Evolutionary conservation across 1,140 invertebrate genomes (phyloP).

Genomic region (Caerostris darwini): DNA sequence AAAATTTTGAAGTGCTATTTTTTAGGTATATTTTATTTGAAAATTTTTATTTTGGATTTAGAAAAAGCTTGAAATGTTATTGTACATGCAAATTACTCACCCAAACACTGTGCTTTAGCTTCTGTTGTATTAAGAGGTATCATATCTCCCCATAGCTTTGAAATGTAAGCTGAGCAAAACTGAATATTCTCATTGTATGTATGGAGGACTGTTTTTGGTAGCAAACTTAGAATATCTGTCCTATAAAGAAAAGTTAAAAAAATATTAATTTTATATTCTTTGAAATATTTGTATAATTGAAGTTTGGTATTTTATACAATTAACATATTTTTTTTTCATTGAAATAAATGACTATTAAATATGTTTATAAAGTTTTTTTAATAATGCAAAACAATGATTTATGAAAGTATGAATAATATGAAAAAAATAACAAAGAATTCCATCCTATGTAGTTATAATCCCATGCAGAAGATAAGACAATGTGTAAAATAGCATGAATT

Average conservation of each 20-base stretch:
- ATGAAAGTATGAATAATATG: no score
- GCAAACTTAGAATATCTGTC: constrained; percentile 7
- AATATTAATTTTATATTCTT: no score
- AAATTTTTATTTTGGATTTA: no score
- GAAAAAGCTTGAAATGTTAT: background rate
- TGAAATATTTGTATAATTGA: no score
- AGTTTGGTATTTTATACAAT: no score
- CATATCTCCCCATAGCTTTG: constrained; percentile 24
- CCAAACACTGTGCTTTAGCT: constrained; percentile 73
- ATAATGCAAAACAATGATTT: background rate
- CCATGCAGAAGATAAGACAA: no score
- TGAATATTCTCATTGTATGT: background rate
- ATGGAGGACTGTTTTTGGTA: constrained; percentile 49
- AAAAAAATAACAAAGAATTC: background rate
- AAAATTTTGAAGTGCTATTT: no score
- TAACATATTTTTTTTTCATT: background rate
- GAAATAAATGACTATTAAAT: background rate
- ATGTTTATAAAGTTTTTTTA: background rate
- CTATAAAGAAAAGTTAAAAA: background rate
- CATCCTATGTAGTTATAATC: no score
- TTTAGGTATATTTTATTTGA: no score
- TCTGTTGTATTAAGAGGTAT: constrained; percentile 56
- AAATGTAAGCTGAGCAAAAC: background rate
- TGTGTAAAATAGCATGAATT: no score
- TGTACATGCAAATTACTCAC: background rate